A percentile compares a stretch with the other conserved stretches of the same genome.
phyloP scores from a whole-genome alignment of 2,888 invertebrate species.

The Anticlea derivata region DNA sequence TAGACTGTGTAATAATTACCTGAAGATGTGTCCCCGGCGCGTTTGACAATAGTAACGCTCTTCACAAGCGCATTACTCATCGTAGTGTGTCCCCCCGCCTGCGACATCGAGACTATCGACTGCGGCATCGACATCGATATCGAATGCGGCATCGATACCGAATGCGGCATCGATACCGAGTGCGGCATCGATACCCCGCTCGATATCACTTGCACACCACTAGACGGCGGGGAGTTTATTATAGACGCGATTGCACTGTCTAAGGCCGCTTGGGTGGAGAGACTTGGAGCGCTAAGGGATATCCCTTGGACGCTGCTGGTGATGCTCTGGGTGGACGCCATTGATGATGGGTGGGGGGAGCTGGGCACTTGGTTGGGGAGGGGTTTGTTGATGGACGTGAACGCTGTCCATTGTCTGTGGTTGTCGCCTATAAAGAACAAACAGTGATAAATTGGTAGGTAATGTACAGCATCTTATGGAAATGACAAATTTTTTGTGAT shows the following conservation, averaged over 20 bases:
- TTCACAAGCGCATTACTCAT: constrained; percentile 63
- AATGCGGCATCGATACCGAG: constrained; percentile 43
- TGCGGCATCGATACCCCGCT: constrained; percentile 62
- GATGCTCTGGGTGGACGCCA: constrained; percentile 59
- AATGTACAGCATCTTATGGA: no score
- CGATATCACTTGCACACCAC: constrained; percentile 70
- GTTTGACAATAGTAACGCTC: constrained; percentile 74
- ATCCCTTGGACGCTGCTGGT: constrained; percentile 76
- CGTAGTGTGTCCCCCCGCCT: constrained; percentile 43
- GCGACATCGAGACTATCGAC: constrained; percentile 31
- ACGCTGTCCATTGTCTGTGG: constrained; percentile 73
- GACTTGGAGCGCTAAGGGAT: constrained; percentile 61
- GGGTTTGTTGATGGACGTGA: constrained; percentile 60
- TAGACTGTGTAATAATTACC: constrained; percentile 47
- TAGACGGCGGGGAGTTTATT: constrained; percentile 67
- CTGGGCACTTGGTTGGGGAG: constrained; percentile 51
- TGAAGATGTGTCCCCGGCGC: constrained; percentile 65
- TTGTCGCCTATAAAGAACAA: constrained; percentile 54
- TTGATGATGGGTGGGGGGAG: constrained; percentile 56
- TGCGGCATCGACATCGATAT: constrained; percentile 28
- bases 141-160: constrained; percentile 43
- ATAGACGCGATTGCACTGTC: constrained; percentile 76
- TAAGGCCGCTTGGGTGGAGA: constrained; percentile 64
- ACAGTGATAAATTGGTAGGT: neutral
- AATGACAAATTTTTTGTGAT: no score